Evolutionary conservation across 2,888 invertebrate species (phyloP).

Genomic region (Gari tellinella): DNA sequence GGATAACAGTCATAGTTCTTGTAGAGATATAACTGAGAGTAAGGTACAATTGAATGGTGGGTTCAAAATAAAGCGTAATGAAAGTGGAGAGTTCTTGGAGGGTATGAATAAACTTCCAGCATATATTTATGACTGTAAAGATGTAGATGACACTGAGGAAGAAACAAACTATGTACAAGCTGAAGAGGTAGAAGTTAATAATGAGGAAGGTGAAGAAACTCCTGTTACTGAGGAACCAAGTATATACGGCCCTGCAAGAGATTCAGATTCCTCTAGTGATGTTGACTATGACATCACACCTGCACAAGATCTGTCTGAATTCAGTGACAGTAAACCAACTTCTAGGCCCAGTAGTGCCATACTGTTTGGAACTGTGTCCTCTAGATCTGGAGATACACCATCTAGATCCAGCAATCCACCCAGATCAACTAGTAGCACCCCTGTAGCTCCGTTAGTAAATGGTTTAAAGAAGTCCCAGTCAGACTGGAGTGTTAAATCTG

Average conservation of each 20-base stretch:
- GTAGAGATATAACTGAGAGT: conserved; percentile 4
- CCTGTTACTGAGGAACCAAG: conserved; percentile 34
- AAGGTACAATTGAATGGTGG: conserved; percentile 12
- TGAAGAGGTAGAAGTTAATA: neutral
- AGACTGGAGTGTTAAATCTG: too few species aligned
- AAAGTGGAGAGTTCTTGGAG: conserved; percentile 3
- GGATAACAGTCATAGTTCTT: conserved; percentile 6
- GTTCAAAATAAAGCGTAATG: neutral
- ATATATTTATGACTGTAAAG: conserved; percentile 19
- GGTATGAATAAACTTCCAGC: conserved; percentile 1
- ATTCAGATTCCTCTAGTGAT: conserved; percentile 19
- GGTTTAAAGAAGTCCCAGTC: too few species aligned
- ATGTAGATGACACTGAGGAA: neutral
- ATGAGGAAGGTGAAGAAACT: neutral
- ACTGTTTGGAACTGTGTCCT: too few species aligned
- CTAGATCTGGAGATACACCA: too few species aligned
- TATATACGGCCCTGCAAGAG: conserved; percentile 39
- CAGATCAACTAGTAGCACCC: too few species aligned
- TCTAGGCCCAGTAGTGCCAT: too few species aligned
- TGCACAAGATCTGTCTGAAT: too few species aligned
- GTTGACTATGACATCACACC: conserved; percentile 7
- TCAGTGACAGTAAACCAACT: conserved; percentile 17
- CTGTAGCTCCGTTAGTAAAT: too few species aligned
- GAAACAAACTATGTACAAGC: neutral
- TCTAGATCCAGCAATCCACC: too few species aligned